Conservation (phyloP, 2,797 vertebrate genomes). For the Galaxias olidus region DNA sequence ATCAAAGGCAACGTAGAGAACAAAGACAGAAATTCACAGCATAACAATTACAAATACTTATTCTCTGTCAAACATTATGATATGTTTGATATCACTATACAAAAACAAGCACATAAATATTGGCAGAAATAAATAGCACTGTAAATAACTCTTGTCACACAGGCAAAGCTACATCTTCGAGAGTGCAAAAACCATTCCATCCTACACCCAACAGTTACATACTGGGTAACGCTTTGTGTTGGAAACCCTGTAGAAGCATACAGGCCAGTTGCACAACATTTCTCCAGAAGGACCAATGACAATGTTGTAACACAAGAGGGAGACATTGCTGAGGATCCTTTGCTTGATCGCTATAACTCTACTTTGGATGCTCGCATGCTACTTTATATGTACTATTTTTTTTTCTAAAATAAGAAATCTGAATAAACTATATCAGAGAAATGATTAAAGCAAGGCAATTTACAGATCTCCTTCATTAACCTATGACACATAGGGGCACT, state of each 20-base stretch:
- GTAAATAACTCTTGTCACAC: constrained; percentile 63
- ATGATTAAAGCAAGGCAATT: too few relatives aligned
- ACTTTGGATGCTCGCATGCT: constrained; percentile 55
- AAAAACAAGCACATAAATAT: constrained; percentile 61
- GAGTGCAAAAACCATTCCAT: constrained; percentile 60
- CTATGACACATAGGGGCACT: too few relatives aligned
- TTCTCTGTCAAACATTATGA: constrained; percentile 41
- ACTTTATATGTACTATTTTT: constrained; percentile 34
- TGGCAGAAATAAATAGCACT: constrained; percentile 67
- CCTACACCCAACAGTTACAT: constrained; percentile 40
- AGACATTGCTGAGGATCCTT: constrained; percentile 42
- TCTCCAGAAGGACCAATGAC: constrained; percentile 34
- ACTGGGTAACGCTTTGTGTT: not conserved
- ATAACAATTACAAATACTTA: constrained; percentile 52
- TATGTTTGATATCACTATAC: constrained; percentile 62
- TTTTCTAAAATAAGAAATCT: too few relatives aligned
- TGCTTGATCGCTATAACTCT: constrained; percentile 40
- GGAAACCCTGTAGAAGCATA: not conserved
- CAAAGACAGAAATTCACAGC: constrained; percentile 56
- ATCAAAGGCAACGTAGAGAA: constrained; percentile 43
- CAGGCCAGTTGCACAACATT: constrained; percentile 51
- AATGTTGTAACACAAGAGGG: constrained; percentile 60
- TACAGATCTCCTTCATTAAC: too few relatives aligned
- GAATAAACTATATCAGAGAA: too few relatives aligned
- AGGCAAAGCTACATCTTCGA: constrained; percentile 76